Evolutionary conservation across 2,797 vertebrate species (phyloP), one percentile per base, ranked within the genome.

Genomic region (Harpagifer antarcticus): DNA sequence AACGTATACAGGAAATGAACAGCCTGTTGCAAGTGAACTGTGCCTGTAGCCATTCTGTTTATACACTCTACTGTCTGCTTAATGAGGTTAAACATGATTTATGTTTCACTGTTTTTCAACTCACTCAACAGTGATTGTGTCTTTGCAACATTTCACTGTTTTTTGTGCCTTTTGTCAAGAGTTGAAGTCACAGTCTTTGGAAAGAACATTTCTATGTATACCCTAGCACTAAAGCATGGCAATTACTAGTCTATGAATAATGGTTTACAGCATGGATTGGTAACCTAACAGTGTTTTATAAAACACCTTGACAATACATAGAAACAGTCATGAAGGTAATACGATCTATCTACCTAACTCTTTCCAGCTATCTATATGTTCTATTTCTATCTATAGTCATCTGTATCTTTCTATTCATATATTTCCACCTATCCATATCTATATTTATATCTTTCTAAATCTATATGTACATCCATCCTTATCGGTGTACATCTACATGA

Each of bases 1-100:
- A 56, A 78, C 10, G 52, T 60, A 65, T 9, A 60, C 17, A 65
- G 48, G 16, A 64, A 23, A 76, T 75, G 3, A 76, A 45, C 62
- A 40, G 74, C 59, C 44, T 31, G 42, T 43, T 77, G 42, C 56
- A 72, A 54, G 8, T 42, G 2, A 47, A 75, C 14, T 57, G 7
- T 48, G 54, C 44, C 57, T 45, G 58, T 47, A 63, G 70, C 42
- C 52, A 59, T 72, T 70, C 27, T 43, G 14, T 57, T 65, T 20
- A 17, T 59, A 37, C 55, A 48, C 59, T 55, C 50, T 44, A 42
- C 37, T 53, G 19, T 56, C n/a, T 9, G 65, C 33, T 68, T 73
- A 66, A 83, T 61, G 59, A 70, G 20, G 45, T 20, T 20, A 42
- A 42, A 67, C 20, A 68, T 3, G 0, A 72, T 56, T 48, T 23